A percentile compares a stretch with the other conserved stretches of the same genome.
Evolutionary conservation across 2,797 vertebrate genomes (phyloP).

Genomic region (Holocentrus rufus): DNA sequence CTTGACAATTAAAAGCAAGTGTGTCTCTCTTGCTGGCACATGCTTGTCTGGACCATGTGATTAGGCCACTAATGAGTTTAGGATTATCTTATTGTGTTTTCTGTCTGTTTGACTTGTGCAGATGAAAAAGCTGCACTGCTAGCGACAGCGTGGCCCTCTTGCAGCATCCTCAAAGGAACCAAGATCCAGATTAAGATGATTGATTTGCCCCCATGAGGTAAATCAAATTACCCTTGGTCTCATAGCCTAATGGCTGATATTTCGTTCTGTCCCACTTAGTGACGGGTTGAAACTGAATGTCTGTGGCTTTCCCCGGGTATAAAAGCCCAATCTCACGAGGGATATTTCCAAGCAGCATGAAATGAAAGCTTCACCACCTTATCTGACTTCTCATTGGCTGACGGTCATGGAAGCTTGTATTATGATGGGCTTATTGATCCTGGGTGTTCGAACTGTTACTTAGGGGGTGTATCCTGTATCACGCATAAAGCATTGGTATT

Average conservation of each 20-base stretch:
- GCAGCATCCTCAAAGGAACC: background rate
- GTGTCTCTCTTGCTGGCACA: background rate
- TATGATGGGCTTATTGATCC: constrained; percentile 71
- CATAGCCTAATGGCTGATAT: constrained; percentile 29
- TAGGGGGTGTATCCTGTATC: constrained; percentile 75
- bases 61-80: background rate
- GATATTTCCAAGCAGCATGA: constrained; percentile 42
- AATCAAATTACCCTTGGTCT: constrained; percentile 46
- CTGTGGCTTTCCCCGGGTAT: constrained; percentile 44
- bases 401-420: constrained; percentile 42
- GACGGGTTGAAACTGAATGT: constrained; percentile 34
- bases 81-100: background rate
- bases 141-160: background rate
- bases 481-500: constrained; percentile 68
- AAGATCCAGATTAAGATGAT: constrained; percentile 34
- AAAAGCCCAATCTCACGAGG: constrained; percentile 25
- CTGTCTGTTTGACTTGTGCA: background rate
- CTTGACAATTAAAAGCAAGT: background rate
- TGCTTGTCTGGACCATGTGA: background rate
- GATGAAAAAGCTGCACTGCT: background rate
- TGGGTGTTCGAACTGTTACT: constrained; percentile 61
- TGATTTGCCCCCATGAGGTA: constrained; percentile 7
- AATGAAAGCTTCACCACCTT: constrained; percentile 30
- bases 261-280: constrained; percentile 28
- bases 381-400: constrained; percentile 44